phyloP scores from a whole-genome alignment of 2,888 invertebrate genomes.

The Andrena bicolor region DNA sequence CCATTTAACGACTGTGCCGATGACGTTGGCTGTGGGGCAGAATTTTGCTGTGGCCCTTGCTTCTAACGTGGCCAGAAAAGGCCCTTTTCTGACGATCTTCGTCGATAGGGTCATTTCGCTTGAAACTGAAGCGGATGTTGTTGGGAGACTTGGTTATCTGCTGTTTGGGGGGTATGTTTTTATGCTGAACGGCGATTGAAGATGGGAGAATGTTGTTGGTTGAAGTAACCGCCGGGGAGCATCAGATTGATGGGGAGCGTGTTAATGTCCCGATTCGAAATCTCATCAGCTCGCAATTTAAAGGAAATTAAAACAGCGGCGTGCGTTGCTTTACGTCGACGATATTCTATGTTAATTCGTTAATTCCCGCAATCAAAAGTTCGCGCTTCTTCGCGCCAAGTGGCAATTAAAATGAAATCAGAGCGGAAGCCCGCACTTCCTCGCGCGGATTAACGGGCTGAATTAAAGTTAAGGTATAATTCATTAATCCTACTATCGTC shows the following conservation, averaged over 20 bases:
- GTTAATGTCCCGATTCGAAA: background rate
- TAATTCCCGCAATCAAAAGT: conserved; percentile 13
- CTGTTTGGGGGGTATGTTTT: too few species aligned
- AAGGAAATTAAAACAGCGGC: background rate
- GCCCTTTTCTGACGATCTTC: too few species aligned
- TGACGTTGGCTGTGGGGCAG: background rate
- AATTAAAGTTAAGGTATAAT: conserved; percentile 2
- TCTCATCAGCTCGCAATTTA: background rate
- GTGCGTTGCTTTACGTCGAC: background rate
- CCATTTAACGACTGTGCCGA: background rate
- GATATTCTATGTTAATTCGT: conserved; percentile 19
- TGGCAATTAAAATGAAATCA: conserved; percentile 30
- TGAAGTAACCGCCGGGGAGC: background rate
- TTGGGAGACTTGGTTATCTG: too few species aligned
- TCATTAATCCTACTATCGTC: background rate
- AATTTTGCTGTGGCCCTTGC: background rate
- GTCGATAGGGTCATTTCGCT: too few species aligned
- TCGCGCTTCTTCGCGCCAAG: background rate
- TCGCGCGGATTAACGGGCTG: conserved; percentile 9
- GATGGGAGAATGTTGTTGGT: background rate
- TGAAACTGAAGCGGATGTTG: too few species aligned
- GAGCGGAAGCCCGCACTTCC: conserved; percentile 18
- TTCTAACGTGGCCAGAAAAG: too few species aligned
- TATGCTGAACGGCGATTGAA: background rate
- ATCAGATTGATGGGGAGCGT: background rate